Percentiles rank a stretch among this genome's conserved stretches.
These are phyloP conservation scores for Trissolcus japonicus DNA, from an alignment of 2,888 invertebrate genomes.

Conservation along the genomic window DNA sequence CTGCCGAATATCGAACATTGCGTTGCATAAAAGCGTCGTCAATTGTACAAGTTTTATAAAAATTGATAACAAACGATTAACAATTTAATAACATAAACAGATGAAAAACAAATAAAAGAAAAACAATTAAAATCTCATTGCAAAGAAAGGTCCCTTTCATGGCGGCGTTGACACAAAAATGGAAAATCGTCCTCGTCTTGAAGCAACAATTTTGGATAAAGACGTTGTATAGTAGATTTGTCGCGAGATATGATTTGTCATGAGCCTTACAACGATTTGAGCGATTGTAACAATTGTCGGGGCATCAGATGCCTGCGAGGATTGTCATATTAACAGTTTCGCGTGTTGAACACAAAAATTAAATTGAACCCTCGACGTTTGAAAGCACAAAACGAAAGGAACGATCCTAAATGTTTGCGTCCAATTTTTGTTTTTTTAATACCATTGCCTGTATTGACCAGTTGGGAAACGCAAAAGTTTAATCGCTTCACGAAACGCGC, in stretches of 20 bases:
- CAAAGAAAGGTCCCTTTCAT: constrained; percentile 7
- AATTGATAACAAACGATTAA: not conserved
- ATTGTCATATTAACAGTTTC: constrained; percentile 45
- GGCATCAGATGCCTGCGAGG: constrained; percentile 46
- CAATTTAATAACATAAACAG: not conserved
- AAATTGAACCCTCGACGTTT: constrained; percentile 29
- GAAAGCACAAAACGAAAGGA: constrained; percentile 8
- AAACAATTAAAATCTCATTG: constrained; percentile 12
- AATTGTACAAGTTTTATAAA: too few relatives aligned
- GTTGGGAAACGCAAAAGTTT: constrained; percentile 11
- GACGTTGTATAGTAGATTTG: constrained; percentile 31
- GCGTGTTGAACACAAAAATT: constrained; percentile 30
- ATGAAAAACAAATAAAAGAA: not conserved
- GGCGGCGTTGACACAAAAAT: not conserved
- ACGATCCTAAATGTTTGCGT: not conserved
- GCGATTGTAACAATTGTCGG: constrained; percentile 45
- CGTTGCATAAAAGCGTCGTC: too few relatives aligned
- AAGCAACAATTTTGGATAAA: constrained; percentile 1
- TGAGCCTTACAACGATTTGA: constrained; percentile 49
- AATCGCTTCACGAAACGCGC: constrained; percentile 30
- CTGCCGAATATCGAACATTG: too few relatives aligned
- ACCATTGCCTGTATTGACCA: not conserved
- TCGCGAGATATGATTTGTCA: constrained; percentile 46
- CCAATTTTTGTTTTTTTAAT: not conserved
- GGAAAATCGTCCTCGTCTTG: not conserved